Evolutionary conservation across 2,797 vertebrate genomes (phyloP).

Genomic region (Chromobotia macracanthus): DNA sequence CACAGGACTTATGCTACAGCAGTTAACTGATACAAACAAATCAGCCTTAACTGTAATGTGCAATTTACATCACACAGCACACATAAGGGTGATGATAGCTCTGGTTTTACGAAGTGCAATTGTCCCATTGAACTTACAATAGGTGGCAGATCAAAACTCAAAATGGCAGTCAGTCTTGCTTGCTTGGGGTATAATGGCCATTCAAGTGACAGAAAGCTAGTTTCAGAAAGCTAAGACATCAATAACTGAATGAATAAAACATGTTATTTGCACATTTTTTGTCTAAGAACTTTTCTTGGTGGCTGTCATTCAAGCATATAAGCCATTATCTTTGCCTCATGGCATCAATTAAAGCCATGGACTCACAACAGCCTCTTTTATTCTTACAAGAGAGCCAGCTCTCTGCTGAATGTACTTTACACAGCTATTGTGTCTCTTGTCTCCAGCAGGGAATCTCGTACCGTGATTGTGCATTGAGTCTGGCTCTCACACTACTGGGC

Average conservation of each 20-base stretch:
- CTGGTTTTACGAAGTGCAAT: not conserved
- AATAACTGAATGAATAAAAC: not conserved
- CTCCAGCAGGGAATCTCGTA: conserved; percentile 29
- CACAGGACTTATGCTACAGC: not conserved
- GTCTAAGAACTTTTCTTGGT: too few relatives aligned
- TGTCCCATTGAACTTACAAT: not conserved
- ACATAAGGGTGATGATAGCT: conserved; percentile 12
- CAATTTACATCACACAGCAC: not conserved
- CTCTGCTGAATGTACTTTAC: conserved; percentile 11
- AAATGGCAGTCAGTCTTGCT: not conserved
- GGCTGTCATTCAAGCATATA: too few relatives aligned
- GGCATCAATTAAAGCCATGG: not conserved
- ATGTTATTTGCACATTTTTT: not conserved
- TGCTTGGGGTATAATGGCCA: not conserved
- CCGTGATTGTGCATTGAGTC: conserved; percentile 32
- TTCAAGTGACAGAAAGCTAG: not conserved
- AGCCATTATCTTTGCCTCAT: conserved; percentile 13
- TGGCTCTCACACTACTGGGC: not conserved
- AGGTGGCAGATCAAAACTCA: not conserved
- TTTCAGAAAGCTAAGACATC: not conserved
- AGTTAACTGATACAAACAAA: conserved; percentile 28
- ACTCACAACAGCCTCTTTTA: not conserved
- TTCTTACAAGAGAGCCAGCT: conserved; percentile 2
- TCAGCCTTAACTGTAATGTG: conserved; percentile 2
- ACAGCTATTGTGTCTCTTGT: conserved; percentile 10